Evolutionary conservation across 2,797 vertebrate species (phyloP).

Genomic region (Halcyon smyrnensis): DNA sequence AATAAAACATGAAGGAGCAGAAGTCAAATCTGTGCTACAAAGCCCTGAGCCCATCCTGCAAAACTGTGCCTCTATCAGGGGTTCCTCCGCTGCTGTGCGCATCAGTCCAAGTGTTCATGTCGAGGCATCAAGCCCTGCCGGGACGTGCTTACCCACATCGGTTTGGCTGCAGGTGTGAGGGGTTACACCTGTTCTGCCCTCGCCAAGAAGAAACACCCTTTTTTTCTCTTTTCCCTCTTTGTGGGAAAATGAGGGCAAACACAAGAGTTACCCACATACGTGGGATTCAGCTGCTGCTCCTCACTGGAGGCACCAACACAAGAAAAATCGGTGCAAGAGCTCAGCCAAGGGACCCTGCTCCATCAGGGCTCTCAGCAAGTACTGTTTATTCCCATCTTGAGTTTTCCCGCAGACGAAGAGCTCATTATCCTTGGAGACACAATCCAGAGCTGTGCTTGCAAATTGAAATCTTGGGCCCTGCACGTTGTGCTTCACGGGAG

Average conservation of each 20-base stretch:
- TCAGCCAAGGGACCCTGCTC: not conserved
- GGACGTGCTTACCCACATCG: not conserved
- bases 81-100: not conserved
- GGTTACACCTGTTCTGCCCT: not conserved
- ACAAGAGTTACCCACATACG: not conserved
- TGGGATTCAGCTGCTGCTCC: not conserved
- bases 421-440: not conserved
- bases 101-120: not conserved
- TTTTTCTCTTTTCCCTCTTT: not conserved
- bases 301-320: not conserved
- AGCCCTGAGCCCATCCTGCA: accelerated
- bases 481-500: not conserved
- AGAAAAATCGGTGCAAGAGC: accelerated
- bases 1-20: not conserved
- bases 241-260: not conserved
- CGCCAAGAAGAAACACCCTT: not conserved
- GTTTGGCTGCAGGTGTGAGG: not conserved
- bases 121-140: not conserved
- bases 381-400: not conserved
- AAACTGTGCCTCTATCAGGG: not conserved
- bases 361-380: not conserved
- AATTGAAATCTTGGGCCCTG: not conserved
- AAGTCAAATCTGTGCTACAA: not conserved
- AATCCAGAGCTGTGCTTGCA: not conserved
- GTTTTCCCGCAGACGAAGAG: not conserved